Evolutionary conservation across 2,797 vertebrate species (phyloP).

Genomic region (Anguilla pacifica): DNA sequence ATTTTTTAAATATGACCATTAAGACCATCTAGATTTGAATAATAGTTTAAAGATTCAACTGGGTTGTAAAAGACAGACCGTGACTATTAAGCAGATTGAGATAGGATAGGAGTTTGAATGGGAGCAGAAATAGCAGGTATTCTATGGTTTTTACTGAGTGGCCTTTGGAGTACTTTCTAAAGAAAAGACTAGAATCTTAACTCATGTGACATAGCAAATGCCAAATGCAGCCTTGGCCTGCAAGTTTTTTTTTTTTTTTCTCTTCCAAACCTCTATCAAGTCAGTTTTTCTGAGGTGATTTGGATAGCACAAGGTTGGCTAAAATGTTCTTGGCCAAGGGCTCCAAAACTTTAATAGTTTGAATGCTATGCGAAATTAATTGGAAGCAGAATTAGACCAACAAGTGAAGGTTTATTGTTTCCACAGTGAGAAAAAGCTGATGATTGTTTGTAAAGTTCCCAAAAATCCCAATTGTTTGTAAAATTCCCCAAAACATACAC

Average conservation of each 20-base stretch:
- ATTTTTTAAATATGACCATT: conserved; percentile 5
- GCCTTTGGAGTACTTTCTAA: neutral
- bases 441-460: neutral
- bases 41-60: neutral
- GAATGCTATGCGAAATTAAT: neutral
- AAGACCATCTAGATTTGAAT: neutral
- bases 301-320: neutral
- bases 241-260: neutral
- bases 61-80: neutral
- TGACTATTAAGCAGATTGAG: neutral
- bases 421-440: neutral
- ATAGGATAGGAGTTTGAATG: neutral
- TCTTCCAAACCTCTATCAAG: neutral
- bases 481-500: neutral
- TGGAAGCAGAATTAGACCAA: neutral
- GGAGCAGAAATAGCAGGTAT: neutral
- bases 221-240: neutral
- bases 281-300: neutral
- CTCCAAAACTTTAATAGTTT: neutral
- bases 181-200: neutral
- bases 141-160: neutral
- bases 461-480: neutral
- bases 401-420: neutral
- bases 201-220: conserved; percentile 1
- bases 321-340: neutral